Evolutionary conservation across 2,113 vertebrate genomes (phyloP), one percentile per base, ranked within the genome.

Genomic region (Eptatretus burgeri): DNA sequence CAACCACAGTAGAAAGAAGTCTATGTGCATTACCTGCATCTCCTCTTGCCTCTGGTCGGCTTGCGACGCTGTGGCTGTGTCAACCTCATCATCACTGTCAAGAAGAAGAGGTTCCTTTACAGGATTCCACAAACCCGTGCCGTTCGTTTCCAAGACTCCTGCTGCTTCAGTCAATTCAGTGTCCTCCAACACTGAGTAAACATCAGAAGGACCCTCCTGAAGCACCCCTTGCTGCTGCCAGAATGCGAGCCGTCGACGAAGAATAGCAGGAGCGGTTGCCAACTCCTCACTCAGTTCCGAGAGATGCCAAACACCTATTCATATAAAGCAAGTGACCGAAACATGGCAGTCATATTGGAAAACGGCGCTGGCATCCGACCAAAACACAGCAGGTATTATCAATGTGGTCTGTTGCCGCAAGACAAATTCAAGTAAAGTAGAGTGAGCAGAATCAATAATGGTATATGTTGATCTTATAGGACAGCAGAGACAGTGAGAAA

Each of bases 141-240:
- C 9, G 53, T 60, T 18, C 10, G 53, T 19, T 1, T 19, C 53
- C 53, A 16, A 16, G 16, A 19, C 5, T 9, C 53, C 53, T 9
- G 9, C 89, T 41, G 75, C 71, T 14, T 81, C 78, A 72, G 91
- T 86, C 64, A 77, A 77, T 41, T 79, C 79, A 5, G 77, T 77
- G 66, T 84, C 83, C 63, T 80, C 86, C 14, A 88, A 76, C 14
- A 94, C 79, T 0, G 74, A 77, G 78, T 84, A 93, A 18, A 77
- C 79, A 1, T 83, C 83, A 0, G 77, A 74, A 0, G 82, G 77
- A 63, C 83, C 85, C 70, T 95, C 91, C 1, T 78, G 71, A 67
- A 98, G 74, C n/a, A 95, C 81, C 0, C 91, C 87, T 63, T 91
- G 85, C 76, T 98, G 91, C 71, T 91, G 80, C 91, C 91, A 98